Percentiles rank a stretch among this genome's conserved stretches.
phyloP scores from a whole-genome alignment of 2,113 vertebrate species.

The Nibea albiflora region DNA sequence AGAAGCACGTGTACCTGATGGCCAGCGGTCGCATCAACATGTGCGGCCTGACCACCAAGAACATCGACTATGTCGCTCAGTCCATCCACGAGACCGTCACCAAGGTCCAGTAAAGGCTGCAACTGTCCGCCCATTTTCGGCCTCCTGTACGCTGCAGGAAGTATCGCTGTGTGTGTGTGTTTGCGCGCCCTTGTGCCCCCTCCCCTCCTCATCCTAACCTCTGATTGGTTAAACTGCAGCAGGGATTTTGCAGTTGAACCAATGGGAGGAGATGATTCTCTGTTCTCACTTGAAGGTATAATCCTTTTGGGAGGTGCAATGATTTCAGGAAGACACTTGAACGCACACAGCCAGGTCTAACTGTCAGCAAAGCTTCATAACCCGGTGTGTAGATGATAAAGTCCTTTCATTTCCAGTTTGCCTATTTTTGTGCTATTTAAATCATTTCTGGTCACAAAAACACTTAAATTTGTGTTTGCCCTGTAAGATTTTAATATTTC shows the following conservation, averaged over 20 bases:
- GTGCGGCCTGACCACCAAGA: slow-evolving; percentile 95
- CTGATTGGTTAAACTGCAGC: slow-evolving; percentile 40
- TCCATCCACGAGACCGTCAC: slow-evolving; percentile 96
- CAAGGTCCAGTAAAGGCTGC: slow-evolving; percentile 88
- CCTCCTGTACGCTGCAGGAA: slow-evolving; percentile 35
- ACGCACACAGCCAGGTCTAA: slow-evolving; percentile 15
- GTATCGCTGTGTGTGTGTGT: not conserved
- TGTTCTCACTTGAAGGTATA: slow-evolving; percentile 20
- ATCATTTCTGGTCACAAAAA: not conserved
- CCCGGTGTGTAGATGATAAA: not conserved
- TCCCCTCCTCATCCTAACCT: slow-evolving; percentile 11
- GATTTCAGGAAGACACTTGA: slow-evolving; percentile 40
- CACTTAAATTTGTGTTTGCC: not conserved
- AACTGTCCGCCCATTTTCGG: slow-evolving; percentile 4
- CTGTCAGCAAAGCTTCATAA: not conserved
- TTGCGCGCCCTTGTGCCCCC: not conserved
- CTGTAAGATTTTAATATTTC: slow-evolving; percentile 12
- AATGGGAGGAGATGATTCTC: slow-evolving; percentile 17
- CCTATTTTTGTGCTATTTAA: not conserved
- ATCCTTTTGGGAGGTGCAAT: slow-evolving; percentile 45
- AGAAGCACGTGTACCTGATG: slow-evolving; percentile 98
- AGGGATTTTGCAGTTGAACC: slow-evolving; percentile 32
- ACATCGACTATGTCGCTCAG: slow-evolving; percentile 94
- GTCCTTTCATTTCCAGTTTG: not conserved
- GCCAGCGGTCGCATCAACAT: slow-evolving; percentile 98